These are phyloP conservation scores for Apostichopus parvimensis DNA, from an alignment of 35 echinoderm and acorn worm genomes.

Conservation along the genomic window DNA sequence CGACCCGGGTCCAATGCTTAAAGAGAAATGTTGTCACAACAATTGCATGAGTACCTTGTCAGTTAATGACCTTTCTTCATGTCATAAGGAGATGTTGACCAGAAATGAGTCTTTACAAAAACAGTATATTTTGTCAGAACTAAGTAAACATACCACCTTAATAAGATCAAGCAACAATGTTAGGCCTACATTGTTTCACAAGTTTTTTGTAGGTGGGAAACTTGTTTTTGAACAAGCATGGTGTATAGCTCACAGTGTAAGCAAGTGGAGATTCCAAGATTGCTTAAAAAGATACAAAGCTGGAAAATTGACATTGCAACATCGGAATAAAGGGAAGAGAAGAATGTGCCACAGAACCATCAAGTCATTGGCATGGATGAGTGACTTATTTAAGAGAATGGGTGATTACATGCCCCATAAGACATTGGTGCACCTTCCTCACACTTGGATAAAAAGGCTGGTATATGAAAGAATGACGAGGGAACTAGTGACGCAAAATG, in stretches of 20 bases:
- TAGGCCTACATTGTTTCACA: too few species aligned
- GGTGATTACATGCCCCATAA: constrained; percentile 36
- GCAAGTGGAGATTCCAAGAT: not conserved
- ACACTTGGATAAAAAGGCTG: constrained; percentile 19
- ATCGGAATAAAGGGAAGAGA: not conserved
- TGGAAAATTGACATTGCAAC: not conserved
- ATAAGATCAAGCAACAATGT: too few species aligned
- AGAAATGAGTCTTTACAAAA: too few species aligned
- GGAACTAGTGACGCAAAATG: not conserved
- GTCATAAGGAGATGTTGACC: too few species aligned
- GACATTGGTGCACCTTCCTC: not conserved
- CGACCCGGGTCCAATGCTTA: too few species aligned
- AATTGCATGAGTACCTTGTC: too few species aligned
- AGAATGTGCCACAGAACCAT: constrained; percentile 6
- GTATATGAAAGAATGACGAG: constrained; percentile 2
- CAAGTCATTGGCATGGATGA: constrained; percentile 13
- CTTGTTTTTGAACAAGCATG: not conserved
- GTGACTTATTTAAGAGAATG: constrained; percentile 2
- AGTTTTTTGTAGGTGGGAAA: not conserved
- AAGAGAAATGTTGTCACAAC: too few species aligned
- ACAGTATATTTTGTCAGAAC: too few species aligned
- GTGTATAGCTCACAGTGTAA: not conserved
- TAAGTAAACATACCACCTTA: too few species aligned
- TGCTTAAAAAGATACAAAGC: not conserved
- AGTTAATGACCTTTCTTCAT: too few species aligned